Evolutionary conservation across 2,888 invertebrate species (phyloP).

Genomic region (Megastigmus dorsalis): DNA sequence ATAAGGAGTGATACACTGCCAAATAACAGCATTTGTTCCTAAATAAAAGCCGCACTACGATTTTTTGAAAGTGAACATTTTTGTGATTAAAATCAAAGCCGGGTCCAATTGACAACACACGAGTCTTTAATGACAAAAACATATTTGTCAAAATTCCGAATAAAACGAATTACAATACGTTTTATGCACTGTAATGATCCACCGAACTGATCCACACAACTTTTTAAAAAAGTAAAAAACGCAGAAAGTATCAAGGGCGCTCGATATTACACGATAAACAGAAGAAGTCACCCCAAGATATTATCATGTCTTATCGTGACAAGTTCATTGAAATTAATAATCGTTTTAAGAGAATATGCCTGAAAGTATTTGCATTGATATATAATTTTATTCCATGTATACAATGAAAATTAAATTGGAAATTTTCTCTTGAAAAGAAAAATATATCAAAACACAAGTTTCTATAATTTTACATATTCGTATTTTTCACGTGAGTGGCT

Average conservation of each 20-base stretch:
- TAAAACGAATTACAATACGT: constrained; percentile 7
- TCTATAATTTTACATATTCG: constrained; percentile 43
- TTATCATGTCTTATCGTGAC: constrained; percentile 13
- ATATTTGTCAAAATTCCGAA: constrained; percentile 17
- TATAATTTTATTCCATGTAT: constrained; percentile 23
- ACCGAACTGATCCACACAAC: constrained; percentile 22
- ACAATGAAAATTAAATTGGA: not conserved
- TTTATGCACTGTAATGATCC: constrained; percentile 29
- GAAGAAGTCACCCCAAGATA: constrained; percentile 10
- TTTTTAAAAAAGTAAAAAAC: constrained; percentile 11
- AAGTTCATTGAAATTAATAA: constrained; percentile 6
- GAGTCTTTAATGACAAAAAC: constrained; percentile 19
- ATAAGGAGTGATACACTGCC: constrained; percentile 46
- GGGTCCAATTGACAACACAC: constrained; percentile 43
- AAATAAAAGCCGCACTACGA: constrained; percentile 27
- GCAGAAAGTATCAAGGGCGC: constrained; percentile 51
- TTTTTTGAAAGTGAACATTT: constrained; percentile 39
- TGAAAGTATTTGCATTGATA: constrained; percentile 38
- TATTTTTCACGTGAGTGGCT: constrained; percentile 38
- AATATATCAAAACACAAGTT: constrained; percentile 25
- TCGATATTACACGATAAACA: constrained; percentile 23
- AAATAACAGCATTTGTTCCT: constrained; percentile 45
- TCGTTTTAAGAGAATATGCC: constrained; percentile 22
- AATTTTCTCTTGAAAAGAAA: constrained; percentile 4
- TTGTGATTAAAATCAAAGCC: constrained; percentile 24